phyloP scores from a whole-genome alignment of 2,797 vertebrate genomes.

The Carcharodon carcharias region DNA sequence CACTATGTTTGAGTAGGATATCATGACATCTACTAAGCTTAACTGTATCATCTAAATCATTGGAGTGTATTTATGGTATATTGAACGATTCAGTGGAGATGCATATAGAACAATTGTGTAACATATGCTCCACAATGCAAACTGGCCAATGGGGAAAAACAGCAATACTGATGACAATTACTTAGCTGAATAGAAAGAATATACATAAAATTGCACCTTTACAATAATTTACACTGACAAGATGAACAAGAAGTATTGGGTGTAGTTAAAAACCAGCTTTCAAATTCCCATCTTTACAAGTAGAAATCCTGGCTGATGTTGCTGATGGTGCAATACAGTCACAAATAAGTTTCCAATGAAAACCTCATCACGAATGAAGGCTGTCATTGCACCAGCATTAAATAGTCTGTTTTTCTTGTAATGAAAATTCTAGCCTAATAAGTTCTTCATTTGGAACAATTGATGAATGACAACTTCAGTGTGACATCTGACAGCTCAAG shows the following conservation, averaged over 20 bases:
- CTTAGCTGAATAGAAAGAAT: neutral
- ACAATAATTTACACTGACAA: neutral
- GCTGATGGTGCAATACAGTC: neutral
- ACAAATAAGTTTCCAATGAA: neutral
- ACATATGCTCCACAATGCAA: neutral
- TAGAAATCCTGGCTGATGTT: neutral
- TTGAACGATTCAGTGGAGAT: neutral
- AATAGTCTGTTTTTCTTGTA: neutral
- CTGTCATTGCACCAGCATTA: neutral
- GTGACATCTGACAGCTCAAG: neutral
- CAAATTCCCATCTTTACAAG: slow-evolving; percentile 4
- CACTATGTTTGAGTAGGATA: neutral
- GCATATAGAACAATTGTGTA: neutral
- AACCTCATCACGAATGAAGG: neutral
- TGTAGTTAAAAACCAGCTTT: neutral
- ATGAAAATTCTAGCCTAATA: neutral
- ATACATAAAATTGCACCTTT: neutral
- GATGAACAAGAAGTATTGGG: neutral
- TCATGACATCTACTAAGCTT: neutral
- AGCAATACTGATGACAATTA: neutral
- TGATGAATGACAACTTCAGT: neutral
- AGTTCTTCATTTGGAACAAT: neutral
- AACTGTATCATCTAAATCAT: neutral
- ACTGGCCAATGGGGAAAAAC: neutral
- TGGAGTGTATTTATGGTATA: neutral